These are phyloP conservation scores for Rhopalosiphum padi DNA, from an alignment of 1,140 invertebrate species.

Conservation along the genomic window DNA sequence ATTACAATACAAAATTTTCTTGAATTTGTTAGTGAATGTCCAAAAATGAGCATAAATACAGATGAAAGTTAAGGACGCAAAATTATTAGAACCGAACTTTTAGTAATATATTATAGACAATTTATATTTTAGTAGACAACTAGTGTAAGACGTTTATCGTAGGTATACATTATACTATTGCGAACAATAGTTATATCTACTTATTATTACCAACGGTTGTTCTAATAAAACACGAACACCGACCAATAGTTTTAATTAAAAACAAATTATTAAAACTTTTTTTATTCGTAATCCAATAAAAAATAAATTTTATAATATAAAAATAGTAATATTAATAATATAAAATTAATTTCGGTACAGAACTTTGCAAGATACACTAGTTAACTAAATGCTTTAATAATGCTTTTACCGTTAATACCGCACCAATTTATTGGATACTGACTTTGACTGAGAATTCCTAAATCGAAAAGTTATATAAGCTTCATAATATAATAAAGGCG, in stretches of 20 bases:
- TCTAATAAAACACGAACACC: not conserved
- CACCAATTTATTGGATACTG: not conserved
- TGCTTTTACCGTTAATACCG: not conserved
- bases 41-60: not conserved
- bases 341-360: not conserved
- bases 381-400: not conserved
- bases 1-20: not conserved
- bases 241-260: too few species aligned
- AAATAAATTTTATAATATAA: not conserved
- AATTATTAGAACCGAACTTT: not conserved
- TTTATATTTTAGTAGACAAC: not conserved
- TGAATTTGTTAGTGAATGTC: not conserved
- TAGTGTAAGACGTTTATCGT: not conserved
- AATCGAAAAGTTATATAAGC: not conserved
- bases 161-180: too few species aligned
- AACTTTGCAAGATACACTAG: not conserved
- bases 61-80: not conserved
- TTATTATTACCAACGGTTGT: not conserved
- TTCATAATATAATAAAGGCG: not conserved
- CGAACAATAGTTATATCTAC: not conserved
- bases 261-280: too few species aligned
- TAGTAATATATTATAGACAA: not conserved
- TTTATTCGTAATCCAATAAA: not conserved
- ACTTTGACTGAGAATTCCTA: not conserved
- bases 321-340: not conserved